These are phyloP conservation scores for Capitulum mitella DNA, from an alignment of 2,888 invertebrate genomes.

Conservation along the genomic window DNA sequence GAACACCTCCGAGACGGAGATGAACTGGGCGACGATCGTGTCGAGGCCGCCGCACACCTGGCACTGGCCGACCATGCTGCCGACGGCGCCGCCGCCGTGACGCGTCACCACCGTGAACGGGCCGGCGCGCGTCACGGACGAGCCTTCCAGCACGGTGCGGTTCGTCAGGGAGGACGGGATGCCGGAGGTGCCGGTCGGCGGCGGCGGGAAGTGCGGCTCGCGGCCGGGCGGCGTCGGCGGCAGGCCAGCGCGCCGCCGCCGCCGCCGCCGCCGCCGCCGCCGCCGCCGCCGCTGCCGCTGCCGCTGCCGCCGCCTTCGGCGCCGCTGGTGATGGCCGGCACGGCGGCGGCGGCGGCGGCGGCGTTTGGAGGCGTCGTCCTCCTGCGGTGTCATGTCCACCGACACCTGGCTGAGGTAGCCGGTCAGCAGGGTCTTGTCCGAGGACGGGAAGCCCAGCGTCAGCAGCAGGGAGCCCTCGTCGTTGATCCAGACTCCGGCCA, in stretches of 20 bases:
- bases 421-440: constrained; percentile 23
- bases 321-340: neutral
- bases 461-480: constrained; percentile 21
- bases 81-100: constrained; percentile 17
- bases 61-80: constrained; percentile 22
- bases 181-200: constrained; percentile 7
- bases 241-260: too few relatives aligned
- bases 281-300: neutral
- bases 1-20: constrained; percentile 19
- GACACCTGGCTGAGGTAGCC: constrained; percentile 26
- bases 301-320: neutral
- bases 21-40: constrained; percentile 23
- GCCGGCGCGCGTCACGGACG: constrained; percentile 6
- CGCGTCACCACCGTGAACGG: constrained; percentile 18
- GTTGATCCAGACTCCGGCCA: constrained; percentile 16
- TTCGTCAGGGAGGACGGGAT: constrained; percentile 18
- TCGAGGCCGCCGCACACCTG: constrained; percentile 23
- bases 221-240: neutral
- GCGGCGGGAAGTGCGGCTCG: constrained; percentile 17
- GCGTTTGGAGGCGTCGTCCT: neutral
- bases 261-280: neutral
- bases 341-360: neutral
- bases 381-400: constrained; percentile 18
- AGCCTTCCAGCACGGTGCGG: constrained; percentile 23
- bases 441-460: constrained; percentile 21